Conservation (phyloP, 2,113 vertebrate genomes). For the Gallinago media region DNA sequence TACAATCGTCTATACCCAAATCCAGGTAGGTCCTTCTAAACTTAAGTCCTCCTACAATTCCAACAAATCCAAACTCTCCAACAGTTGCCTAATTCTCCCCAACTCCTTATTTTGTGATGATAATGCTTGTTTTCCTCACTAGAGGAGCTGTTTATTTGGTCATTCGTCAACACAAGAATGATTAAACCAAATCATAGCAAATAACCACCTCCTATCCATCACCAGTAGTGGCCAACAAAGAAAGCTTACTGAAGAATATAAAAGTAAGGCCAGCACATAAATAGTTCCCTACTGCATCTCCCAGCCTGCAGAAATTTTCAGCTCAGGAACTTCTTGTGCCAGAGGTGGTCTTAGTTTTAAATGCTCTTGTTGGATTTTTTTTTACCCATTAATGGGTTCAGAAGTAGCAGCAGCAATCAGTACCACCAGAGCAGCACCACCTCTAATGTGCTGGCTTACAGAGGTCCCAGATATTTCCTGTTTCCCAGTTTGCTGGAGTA, state of each 20-base stretch:
- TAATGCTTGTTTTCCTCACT: neutral
- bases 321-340: neutral
- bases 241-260: neutral
- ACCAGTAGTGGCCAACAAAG: neutral
- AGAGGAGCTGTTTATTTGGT: neutral
- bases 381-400: neutral
- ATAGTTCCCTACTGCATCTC: neutral
- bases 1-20: neutral
- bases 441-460: neutral
- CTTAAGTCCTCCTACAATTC: neutral
- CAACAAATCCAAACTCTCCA: neutral
- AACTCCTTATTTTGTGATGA: neutral
- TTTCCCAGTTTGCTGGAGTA: neutral
- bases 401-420: neutral
- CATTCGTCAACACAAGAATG: neutral
- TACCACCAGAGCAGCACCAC: neutral
- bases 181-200: neutral
- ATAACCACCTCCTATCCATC: neutral
- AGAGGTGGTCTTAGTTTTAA: neutral
- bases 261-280: neutral
- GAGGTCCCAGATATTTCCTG: neutral
- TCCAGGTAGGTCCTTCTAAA: neutral
- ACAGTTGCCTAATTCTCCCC: neutral
- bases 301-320: neutral
- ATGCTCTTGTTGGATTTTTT: neutral